phyloP scores from a whole-genome alignment of 1,140 invertebrate species.

The Octopus bimaculoides region DNA sequence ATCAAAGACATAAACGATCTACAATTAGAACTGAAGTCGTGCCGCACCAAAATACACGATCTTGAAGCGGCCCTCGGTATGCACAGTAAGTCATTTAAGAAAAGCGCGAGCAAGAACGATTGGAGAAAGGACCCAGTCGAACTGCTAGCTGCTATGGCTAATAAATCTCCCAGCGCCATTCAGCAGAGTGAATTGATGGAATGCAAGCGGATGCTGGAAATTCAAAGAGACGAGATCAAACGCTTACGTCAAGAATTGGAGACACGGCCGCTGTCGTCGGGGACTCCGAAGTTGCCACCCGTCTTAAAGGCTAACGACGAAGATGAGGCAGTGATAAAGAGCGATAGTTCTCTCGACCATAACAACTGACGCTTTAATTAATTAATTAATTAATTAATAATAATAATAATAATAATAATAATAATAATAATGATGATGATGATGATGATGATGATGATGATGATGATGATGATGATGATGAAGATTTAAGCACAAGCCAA shows the following conservation, averaged over 20 bases:
- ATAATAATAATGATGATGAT: too few species aligned
- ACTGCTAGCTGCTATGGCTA: constrained; percentile 61
- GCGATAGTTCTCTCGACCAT: too few species aligned
- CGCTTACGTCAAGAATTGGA: constrained; percentile 43
- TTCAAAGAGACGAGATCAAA: constrained; percentile 53
- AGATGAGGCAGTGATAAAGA: background rate
- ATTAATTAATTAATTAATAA: too few species aligned
- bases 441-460: too few species aligned
- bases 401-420: too few species aligned
- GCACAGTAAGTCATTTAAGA: constrained; percentile 59
- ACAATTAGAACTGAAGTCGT: constrained; percentile 67
- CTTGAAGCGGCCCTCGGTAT: constrained; percentile 70
- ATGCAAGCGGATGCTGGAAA: constrained; percentile 54
- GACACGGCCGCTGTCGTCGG: background rate
- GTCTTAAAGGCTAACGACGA: background rate
- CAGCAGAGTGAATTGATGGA: constrained; percentile 66
- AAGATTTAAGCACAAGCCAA: too few species aligned
- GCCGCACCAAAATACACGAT: constrained; percentile 65
- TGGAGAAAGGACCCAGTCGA: constrained; percentile 40
- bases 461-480: too few species aligned
- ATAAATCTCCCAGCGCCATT: constrained; percentile 64
- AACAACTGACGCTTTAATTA: too few species aligned
- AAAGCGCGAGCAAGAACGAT: constrained; percentile 58
- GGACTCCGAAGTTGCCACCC: background rate
- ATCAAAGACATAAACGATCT: constrained; percentile 74